Evolutionary conservation across 1,140 invertebrate species (phyloP), one percentile per base, ranked within the genome.

Genomic region (Neelides sp.): DNA sequence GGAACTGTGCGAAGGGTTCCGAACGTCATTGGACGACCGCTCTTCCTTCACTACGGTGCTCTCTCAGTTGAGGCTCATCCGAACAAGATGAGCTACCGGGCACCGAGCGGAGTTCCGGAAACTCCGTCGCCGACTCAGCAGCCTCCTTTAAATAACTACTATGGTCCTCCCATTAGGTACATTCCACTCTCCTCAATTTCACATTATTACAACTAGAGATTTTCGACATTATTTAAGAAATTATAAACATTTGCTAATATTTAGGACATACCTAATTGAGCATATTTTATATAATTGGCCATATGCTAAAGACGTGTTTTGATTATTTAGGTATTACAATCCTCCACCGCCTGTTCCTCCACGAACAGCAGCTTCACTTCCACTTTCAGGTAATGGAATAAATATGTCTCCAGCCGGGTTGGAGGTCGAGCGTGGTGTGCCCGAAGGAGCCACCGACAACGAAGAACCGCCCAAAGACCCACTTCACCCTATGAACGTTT

Each of bases 41-140:
- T 61, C 13, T 61, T 61, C 28, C 55, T 61, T 20, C 59, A 61
- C 27, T 61, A 61, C 27, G 54, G 53, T 41, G 59, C 59, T 3
- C 27, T 61, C 4, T 55, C 52, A 2, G 59, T 61, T 22, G 59
- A 61, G 40, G 59, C 59, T 52, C 59, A 61, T 49, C 59, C 59
- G 3, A 61, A 57, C 39, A 61, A 61, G 50, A 57, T 61, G n/a
- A 42, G 52, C 8, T 41, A 46, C 23, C 53, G 53, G 24, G 55
- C 59, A 32, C 41, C 17, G 13, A 49, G 36, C 5, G 50, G 55
- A 48, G 52, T 55, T 23, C 55, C 55, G 19, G 55, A 61, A 41
- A 57, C 55, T 19, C 59, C 59, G 13, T 48, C 44, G 23, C 59
- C 59, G 3, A 57, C 59, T 20, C 59, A 61, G 23, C 59, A 57